A percentile compares a stretch with the other conserved stretches of the same genome.
phyloP scores from a whole-genome alignment of 2,113 vertebrate species.

The Macaca mulatta region DNA sequence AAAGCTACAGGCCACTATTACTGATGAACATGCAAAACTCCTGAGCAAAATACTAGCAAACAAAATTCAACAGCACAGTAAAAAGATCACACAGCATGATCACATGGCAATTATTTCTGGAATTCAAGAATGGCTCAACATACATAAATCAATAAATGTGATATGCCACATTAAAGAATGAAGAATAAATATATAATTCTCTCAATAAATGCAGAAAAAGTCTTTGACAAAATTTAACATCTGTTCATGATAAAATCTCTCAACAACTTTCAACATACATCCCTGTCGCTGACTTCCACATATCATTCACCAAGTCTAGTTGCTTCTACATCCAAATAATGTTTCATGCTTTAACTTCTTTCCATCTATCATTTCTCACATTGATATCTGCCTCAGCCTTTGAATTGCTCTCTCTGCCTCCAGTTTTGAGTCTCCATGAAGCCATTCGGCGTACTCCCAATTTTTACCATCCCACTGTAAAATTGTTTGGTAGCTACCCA shows the following conservation, averaged over 20 bases:
- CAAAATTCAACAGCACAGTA: background rate
- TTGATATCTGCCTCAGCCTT: background rate
- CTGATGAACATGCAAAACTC: background rate
- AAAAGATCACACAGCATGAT: background rate
- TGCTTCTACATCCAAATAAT: background rate
- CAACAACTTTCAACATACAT: background rate
- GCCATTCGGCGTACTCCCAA: no score
- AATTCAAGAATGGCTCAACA: background rate
- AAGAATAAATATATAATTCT: background rate
- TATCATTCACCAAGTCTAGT: background rate
- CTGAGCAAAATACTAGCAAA: background rate
- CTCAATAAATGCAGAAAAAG: background rate
- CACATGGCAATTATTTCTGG: background rate
- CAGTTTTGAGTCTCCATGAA: background rate
- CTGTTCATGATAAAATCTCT: background rate
- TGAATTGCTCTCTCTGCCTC: background rate
- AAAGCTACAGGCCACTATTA: background rate
- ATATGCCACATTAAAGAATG: background rate
- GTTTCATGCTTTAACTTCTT: background rate
- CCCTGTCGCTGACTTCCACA: background rate
- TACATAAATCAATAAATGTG: background rate
- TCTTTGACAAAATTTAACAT: background rate
- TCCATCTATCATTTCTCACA: background rate
- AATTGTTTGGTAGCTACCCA: background rate
- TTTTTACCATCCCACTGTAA: rapidly evolving